Conservation (phyloP, 2,113 vertebrate genomes). For the Phylloscopus whistleri region DNA sequence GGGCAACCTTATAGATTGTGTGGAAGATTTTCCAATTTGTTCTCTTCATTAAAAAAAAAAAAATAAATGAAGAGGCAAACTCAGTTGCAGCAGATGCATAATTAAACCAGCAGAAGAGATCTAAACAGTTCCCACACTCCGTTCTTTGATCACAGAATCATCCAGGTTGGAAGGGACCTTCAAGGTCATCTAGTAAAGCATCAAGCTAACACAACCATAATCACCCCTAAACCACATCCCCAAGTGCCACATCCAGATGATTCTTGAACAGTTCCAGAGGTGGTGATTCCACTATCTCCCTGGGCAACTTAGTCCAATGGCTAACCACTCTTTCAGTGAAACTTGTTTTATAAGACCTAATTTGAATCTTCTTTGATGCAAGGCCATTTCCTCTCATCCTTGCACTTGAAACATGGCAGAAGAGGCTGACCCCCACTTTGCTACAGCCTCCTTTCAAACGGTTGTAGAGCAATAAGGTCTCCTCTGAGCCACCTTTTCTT, state of each 20-base stretch:
- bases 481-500: neutral
- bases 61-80: neutral
- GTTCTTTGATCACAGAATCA: neutral
- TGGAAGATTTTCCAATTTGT: neutral
- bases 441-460: neutral
- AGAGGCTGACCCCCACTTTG: neutral
- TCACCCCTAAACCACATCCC: neutral
- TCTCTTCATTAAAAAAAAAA: neutral
- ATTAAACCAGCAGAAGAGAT: neutral
- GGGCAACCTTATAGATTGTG: neutral
- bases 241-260: neutral
- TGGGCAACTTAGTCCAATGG: neutral
- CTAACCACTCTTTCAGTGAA: neutral
- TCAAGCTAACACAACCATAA: neutral
- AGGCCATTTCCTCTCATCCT: neutral
- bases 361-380: neutral
- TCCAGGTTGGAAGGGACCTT: neutral
- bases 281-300: neutral
- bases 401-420: neutral
- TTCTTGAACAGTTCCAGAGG: neutral
- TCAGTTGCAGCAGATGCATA: neutral
- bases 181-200: neutral
- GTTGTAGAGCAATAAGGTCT: neutral
- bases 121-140: neutral
- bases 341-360: neutral